Evolutionary conservation across 2,797 vertebrate genomes (phyloP).

Genomic region (Anabacerthia variegaticeps): DNA sequence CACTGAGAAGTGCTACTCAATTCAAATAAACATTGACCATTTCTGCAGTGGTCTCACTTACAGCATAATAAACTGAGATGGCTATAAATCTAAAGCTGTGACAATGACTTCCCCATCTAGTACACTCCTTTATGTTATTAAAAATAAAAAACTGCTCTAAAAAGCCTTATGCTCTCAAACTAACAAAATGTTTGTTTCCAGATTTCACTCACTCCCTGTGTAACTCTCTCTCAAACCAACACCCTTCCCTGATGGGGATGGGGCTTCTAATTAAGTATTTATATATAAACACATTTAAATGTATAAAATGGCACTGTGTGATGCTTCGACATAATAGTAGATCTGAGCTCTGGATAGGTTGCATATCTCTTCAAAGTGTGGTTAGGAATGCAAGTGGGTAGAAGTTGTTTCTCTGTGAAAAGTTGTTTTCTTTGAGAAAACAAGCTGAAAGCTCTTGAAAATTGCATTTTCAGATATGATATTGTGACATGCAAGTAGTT

Average conservation of each 20-base stretch:
- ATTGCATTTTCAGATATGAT: background rate
- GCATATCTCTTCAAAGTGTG: background rate
- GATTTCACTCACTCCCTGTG: background rate
- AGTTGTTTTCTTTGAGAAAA: background rate
- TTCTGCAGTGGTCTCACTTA: background rate
- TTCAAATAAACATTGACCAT: background rate
- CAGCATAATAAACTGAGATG: background rate
- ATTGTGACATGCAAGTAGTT: background rate
- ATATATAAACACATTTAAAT: background rate
- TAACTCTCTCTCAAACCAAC: background rate
- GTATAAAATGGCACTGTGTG: background rate
- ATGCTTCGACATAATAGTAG: background rate
- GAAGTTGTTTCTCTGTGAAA: background rate
- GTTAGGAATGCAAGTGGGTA: background rate
- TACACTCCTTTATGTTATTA: background rate
- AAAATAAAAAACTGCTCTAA: background rate
- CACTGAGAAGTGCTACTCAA: background rate
- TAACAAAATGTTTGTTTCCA: background rate
- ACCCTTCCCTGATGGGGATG: background rate
- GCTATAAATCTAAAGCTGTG: background rate
- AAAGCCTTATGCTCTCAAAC: background rate
- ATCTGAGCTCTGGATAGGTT: background rate
- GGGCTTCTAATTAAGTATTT: background rate
- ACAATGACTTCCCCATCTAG: background rate
- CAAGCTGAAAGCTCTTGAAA: background rate